These are phyloP conservation scores for Tetanocera ferruginea DNA, from an alignment of 2,888 invertebrate species.

Conservation along the genomic window DNA sequence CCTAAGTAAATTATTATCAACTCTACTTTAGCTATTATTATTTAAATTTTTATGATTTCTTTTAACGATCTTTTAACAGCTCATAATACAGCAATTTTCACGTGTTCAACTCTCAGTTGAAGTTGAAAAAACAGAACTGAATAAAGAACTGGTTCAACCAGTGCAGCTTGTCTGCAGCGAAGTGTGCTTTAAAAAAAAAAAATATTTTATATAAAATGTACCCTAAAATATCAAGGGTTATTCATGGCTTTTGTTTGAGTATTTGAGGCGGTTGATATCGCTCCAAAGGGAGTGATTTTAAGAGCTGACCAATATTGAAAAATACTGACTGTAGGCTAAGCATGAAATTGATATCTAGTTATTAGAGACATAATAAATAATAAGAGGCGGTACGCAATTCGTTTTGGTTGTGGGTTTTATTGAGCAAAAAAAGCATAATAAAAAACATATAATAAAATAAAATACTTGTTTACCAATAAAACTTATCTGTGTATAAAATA, in stretches of 20 bases:
- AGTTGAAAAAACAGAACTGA: not conserved
- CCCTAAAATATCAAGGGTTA: not conserved
- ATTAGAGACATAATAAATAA: not conserved
- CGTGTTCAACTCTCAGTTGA: conserved; percentile 51
- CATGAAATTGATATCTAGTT: conserved; percentile 16
- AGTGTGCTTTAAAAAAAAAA: conserved; percentile 21
- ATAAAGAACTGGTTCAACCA: not conserved
- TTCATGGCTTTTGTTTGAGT: not conserved
- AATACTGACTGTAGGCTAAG: not conserved
- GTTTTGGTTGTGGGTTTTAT: not conserved
- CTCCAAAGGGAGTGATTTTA: conserved; percentile 18
- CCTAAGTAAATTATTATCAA: not conserved
- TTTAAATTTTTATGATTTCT: conserved; percentile 22
- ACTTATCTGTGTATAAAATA: not conserved
- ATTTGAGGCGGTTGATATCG: conserved; percentile 1
- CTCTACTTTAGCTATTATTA: conserved; percentile 23
- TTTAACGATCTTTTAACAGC: conserved; percentile 64
- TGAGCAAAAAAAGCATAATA: not conserved
- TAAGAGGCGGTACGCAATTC: not conserved
- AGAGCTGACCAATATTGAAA: not conserved
- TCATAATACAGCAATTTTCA: conserved; percentile 68
- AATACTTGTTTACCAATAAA: not conserved
- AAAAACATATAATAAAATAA: too few species aligned
- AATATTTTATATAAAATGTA: too few species aligned
- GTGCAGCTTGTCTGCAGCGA: not conserved